A percentile compares a stretch with the other conserved stretches of the same genome.
Conservation (phyloP, 1,140 invertebrate genomes). For the Odontomachus brunneus region DNA sequence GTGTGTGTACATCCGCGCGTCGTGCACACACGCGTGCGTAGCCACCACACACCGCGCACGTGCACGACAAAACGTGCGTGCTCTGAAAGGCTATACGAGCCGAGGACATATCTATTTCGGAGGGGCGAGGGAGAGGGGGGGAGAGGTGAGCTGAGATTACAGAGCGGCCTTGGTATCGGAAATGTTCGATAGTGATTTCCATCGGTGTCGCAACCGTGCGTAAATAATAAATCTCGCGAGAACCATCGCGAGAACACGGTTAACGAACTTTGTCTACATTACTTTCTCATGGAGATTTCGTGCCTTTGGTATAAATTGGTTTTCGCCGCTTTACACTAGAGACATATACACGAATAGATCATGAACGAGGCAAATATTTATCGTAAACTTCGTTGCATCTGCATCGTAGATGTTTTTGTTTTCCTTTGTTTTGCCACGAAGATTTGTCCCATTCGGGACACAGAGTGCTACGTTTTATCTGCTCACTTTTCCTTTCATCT, state of each 20-base stretch:
- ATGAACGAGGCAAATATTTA: too few relatives aligned
- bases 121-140: too few relatives aligned
- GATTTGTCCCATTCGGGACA: too few relatives aligned
- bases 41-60: conserved; percentile 1
- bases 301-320: too few relatives aligned
- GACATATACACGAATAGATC: too few relatives aligned
- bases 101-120: neutral
- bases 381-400: too few relatives aligned
- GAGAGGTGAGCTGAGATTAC: neutral
- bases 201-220: neutral
- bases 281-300: neutral
- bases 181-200: neutral
- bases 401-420: too few relatives aligned
- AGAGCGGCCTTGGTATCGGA: neutral
- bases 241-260: neutral
- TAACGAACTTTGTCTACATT: neutral
- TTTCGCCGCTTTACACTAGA: neutral
- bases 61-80: conserved; percentile 9
- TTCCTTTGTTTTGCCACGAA: too few relatives aligned
- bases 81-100: conserved; percentile 21
- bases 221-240: neutral
- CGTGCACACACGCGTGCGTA: neutral
- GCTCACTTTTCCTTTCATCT: too few relatives aligned
- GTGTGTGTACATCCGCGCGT: neutral
- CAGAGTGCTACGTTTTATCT: too few relatives aligned